Percentiles rank a stretch among this genome's conserved stretches.
These are phyloP conservation scores for Dendrolimus pini DNA, from an alignment of 2,888 invertebrate genomes.

Conservation along the genomic window DNA sequence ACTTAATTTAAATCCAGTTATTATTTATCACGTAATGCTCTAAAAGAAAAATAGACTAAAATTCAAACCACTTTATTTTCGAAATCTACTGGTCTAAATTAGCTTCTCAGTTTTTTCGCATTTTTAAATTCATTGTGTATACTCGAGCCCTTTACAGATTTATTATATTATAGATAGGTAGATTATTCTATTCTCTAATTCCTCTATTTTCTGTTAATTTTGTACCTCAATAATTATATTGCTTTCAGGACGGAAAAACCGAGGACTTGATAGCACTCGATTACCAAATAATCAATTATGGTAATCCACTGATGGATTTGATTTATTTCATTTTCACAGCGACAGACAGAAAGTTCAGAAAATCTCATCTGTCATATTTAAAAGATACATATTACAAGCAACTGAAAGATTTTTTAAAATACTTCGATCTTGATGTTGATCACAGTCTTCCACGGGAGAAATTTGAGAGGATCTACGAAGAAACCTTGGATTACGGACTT, in stretches of 20 bases:
- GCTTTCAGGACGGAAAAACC: conserved; percentile 18
- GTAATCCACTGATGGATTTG: conserved; percentile 35
- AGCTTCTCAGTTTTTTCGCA: no score
- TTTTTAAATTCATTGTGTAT: no score
- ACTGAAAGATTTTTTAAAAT: conserved; percentile 25
- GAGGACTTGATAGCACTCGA: conserved; percentile 33
- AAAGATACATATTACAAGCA: conserved; percentile 33
- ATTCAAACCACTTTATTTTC: no score
- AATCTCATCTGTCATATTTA: conserved; percentile 25
- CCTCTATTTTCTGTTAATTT: no score
- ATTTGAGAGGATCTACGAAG: conserved; percentile 31
- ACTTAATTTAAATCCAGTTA: no score
- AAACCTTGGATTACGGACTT: conserved; percentile 36
- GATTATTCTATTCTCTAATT: no score
- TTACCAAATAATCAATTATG: conserved; percentile 34
- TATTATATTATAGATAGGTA: no score
- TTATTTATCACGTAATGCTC: no score
- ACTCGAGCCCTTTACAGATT: no score
- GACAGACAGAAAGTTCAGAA: conserved; percentile 35
- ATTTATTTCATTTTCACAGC: conserved; percentile 31
- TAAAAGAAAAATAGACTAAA: no score
- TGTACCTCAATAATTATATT: no score
- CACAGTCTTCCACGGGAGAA: conserved; percentile 25
- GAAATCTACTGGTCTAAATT: no score
- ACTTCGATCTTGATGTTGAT: conserved; percentile 31